Evolutionary conservation across 1,140 invertebrate species (phyloP).

Genomic region (Pogonomyrmex barbatus): DNA sequence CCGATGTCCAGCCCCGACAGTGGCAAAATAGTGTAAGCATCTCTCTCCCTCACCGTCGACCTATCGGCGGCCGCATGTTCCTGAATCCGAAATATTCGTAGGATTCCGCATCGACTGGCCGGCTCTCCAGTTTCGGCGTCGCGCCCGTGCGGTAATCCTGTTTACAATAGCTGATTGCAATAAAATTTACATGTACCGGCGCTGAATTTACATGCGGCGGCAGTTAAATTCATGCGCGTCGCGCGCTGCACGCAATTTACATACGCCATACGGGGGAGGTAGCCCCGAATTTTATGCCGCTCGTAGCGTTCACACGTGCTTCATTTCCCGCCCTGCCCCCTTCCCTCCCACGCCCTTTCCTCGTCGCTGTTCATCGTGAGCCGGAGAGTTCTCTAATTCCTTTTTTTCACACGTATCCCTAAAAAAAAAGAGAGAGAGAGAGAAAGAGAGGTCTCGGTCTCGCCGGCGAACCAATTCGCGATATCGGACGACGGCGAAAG

Average conservation of each 20-base stretch:
- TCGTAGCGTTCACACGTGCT: constrained; percentile 73
- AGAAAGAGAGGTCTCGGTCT: not conserved
- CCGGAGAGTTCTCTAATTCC: constrained; percentile 11
- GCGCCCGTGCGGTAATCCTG: constrained; percentile 70
- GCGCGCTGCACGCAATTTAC: constrained; percentile 71
- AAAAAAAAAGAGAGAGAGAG: constrained; percentile 16
- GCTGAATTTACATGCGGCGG: constrained; percentile 72
- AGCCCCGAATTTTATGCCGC: constrained; percentile 72
- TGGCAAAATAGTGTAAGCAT: constrained; percentile 44
- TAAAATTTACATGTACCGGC: constrained; percentile 74
- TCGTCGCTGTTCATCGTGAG: constrained; percentile 7
- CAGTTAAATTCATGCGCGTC: constrained; percentile 75
- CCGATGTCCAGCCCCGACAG: not conserved
- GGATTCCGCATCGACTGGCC: constrained; percentile 49
- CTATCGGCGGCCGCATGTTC: constrained; percentile 37
- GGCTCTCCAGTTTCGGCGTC: constrained; percentile 67
- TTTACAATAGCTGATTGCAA: constrained; percentile 78
- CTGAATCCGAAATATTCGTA: constrained; percentile 60
- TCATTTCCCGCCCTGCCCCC: constrained; percentile 60
- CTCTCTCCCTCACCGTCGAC: not conserved
- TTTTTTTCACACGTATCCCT: constrained; percentile 17
- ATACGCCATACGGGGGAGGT: constrained; percentile 69
- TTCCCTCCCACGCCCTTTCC: not conserved
- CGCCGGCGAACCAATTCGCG: constrained; percentile 65
- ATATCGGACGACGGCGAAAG: constrained; percentile 49